These are phyloP conservation scores for Acrocephalus kingi DNA, from an alignment of 2,113 vertebrate genomes.

Conservation along the genomic window DNA sequence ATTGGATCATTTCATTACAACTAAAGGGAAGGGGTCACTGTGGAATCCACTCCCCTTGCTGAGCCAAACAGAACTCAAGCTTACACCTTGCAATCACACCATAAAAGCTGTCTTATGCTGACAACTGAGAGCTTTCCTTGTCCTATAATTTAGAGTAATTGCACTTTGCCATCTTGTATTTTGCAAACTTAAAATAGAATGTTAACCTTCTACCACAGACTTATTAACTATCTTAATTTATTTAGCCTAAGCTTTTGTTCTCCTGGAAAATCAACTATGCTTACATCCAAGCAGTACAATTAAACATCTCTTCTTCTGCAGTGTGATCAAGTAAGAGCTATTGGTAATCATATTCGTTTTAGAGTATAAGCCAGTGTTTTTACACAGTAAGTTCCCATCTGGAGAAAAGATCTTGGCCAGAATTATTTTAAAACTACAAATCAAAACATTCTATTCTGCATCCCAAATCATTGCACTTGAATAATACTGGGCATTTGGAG, in stretches of 20 bases:
- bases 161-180: background rate
- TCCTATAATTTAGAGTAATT: background rate
- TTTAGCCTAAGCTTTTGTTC: background rate
- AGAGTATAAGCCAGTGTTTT: background rate
- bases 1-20: background rate
- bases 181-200: background rate
- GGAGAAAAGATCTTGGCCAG: background rate
- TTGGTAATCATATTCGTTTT: background rate
- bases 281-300: background rate
- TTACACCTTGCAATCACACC: background rate
- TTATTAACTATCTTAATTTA: background rate
- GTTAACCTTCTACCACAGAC: background rate
- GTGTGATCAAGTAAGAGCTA: background rate
- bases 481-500: background rate
- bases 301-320: background rate
- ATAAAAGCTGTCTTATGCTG: background rate
- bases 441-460: background rate
- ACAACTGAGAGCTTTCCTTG: background rate
- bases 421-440: background rate
- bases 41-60: background rate
- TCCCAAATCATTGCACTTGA: background rate
- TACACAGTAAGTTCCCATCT: background rate
- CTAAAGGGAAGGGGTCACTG: background rate
- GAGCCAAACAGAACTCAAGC: background rate
- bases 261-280: background rate